Percentiles rank a stretch among this genome's conserved stretches.
These are phyloP conservation scores for Microchrysa polita DNA, from an alignment of 2,888 invertebrate species.

Conservation along the genomic window DNA sequence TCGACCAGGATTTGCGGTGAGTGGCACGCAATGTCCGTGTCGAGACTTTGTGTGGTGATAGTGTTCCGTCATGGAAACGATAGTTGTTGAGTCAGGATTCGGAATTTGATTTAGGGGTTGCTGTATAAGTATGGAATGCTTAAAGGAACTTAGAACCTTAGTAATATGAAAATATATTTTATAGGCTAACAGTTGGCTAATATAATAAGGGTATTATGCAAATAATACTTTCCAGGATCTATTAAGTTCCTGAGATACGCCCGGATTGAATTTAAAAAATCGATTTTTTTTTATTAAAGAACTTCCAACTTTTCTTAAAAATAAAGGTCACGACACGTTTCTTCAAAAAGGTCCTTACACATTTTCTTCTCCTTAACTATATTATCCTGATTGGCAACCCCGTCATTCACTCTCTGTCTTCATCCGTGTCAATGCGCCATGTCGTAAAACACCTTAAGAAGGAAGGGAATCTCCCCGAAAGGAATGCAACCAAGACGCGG, in stretches of 20 bases:
- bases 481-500: slow-evolving; percentile 18
- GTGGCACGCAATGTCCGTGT: not conserved
- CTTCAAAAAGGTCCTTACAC: not conserved
- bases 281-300: not conserved
- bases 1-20: slow-evolving; percentile 1
- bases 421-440: no score
- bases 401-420: no score
- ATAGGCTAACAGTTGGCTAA: not conserved
- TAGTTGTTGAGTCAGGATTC: slow-evolving; percentile 13
- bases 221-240: no score
- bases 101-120: slow-evolving; percentile 12
- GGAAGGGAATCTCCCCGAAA: slow-evolving; percentile 24
- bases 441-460: slow-evolving; percentile 27
- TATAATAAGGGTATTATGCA: not conserved
- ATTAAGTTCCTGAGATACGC: not conserved
- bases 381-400: not conserved
- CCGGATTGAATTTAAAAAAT: not conserved
- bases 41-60: not conserved
- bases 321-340: not conserved
- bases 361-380: no score
- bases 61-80: slow-evolving; percentile 9
- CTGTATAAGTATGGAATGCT: not conserved
- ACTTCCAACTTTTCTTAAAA: not conserved
- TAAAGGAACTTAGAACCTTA: not conserved
- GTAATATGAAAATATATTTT: not conserved